A percentile compares a stretch with the other conserved stretches of the same genome.
These are phyloP conservation scores for Himantopus leucocephalus DNA, from an alignment of 2,113 vertebrate genomes.

Conservation along the genomic window DNA sequence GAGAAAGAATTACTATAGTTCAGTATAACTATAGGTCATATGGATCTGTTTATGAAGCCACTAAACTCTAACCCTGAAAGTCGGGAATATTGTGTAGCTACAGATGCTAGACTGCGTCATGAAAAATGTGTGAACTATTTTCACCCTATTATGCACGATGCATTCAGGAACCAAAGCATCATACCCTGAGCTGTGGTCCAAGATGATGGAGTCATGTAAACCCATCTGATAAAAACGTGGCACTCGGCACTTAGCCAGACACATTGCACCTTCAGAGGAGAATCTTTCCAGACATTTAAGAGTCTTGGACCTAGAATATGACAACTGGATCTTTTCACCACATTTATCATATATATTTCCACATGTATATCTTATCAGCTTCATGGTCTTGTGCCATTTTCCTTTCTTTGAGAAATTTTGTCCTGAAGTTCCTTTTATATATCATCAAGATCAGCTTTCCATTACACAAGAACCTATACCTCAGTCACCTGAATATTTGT, in stretches of 20 bases:
- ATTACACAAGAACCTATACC: background rate
- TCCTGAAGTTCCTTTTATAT: background rate
- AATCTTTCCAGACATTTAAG: background rate
- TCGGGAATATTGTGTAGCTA: background rate
- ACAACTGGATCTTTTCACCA: background rate
- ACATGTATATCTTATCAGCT: background rate
- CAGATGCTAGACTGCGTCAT: background rate
- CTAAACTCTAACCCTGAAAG: background rate
- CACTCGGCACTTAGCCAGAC: background rate
- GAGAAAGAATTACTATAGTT: background rate
- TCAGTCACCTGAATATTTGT: background rate
- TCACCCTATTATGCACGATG: background rate
- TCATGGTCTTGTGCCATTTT: background rate
- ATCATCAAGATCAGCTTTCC: background rate
- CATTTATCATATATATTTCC: fast-evolving
- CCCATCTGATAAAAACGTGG: background rate
- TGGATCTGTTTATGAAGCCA: background rate
- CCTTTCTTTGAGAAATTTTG: background rate
- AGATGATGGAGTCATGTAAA: background rate
- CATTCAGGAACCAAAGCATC: background rate
- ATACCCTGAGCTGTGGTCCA: background rate
- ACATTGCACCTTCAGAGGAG: background rate
- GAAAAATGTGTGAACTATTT: background rate
- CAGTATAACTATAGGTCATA: background rate
- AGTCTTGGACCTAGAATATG: background rate